Conservation (phyloP, 2,113 vertebrate species). For the Hypocryptadius cinnamomeus region DNA sequence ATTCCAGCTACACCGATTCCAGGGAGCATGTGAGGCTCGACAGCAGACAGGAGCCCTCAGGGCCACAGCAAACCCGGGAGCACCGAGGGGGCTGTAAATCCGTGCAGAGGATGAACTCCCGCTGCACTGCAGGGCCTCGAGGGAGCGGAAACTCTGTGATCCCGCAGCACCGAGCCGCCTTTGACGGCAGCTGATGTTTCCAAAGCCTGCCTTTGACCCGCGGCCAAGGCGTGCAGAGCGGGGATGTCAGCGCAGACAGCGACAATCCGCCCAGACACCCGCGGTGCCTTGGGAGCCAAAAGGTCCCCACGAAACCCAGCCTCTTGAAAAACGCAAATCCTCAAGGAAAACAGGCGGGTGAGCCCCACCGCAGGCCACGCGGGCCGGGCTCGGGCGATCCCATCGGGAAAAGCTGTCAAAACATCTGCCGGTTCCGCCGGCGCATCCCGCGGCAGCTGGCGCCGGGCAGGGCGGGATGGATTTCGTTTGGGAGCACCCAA, state of each 20-base stretch:
- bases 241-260: not conserved
- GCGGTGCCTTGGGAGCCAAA: not conserved
- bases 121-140: not conserved
- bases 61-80: fast-evolving
- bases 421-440: not conserved
- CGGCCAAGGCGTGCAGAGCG: not conserved
- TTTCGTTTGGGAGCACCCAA: not conserved
- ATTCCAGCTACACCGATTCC: not conserved
- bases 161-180: not conserved
- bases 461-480: not conserved
- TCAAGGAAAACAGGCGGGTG: not conserved
- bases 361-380: not conserved
- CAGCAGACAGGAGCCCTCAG: not conserved
- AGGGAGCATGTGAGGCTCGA: fast-evolving
- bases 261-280: not conserved
- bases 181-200: not conserved
- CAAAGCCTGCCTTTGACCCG: constrained; percentile 4
- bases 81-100: not conserved
- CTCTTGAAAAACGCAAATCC: not conserved
- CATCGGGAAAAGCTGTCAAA: not conserved
- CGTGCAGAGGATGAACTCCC: not conserved
- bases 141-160: not conserved
- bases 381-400: not conserved
- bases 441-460: not conserved
- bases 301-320: not conserved